Conservation (phyloP, 2,797 vertebrate genomes). For the Mormyrops attenuatus region DNA sequence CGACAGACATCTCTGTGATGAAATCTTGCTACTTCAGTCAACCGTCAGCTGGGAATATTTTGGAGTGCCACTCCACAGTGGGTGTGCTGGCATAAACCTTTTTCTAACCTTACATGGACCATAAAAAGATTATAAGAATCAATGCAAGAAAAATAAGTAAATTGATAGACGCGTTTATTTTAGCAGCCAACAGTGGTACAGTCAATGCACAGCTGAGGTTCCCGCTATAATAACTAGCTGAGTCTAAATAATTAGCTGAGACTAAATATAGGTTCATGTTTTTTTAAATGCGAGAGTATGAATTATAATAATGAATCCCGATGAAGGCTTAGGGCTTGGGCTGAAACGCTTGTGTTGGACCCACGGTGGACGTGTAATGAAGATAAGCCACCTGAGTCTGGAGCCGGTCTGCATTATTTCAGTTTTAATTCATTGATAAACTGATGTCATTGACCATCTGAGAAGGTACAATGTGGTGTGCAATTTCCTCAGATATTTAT, state of each 20-base stretch:
- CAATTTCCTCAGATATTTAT: neutral
- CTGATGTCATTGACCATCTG: too few species aligned
- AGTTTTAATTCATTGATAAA: neutral
- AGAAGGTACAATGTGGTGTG: neutral
- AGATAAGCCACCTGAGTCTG: neutral
- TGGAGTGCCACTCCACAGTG: neutral
- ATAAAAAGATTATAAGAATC: neutral
- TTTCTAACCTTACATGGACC: neutral
- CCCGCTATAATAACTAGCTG: neutral
- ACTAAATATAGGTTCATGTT: neutral
- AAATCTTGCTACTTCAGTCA: conserved; percentile 22
- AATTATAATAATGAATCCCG: neutral
- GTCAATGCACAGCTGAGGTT: neutral
- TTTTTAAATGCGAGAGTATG: neutral
- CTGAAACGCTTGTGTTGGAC: neutral
- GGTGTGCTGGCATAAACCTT: neutral
- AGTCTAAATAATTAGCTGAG: neutral
- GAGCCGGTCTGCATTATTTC: neutral
- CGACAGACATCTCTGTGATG: conserved; percentile 34
- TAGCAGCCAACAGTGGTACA: neutral
- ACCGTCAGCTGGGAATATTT: neutral
- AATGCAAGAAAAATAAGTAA: neutral
- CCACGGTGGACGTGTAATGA: neutral
- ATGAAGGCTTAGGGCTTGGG: neutral
- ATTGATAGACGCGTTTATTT: neutral